phyloP scores from a whole-genome alignment of 2,797 vertebrate species.

The Macropodus opercularis region DNA sequence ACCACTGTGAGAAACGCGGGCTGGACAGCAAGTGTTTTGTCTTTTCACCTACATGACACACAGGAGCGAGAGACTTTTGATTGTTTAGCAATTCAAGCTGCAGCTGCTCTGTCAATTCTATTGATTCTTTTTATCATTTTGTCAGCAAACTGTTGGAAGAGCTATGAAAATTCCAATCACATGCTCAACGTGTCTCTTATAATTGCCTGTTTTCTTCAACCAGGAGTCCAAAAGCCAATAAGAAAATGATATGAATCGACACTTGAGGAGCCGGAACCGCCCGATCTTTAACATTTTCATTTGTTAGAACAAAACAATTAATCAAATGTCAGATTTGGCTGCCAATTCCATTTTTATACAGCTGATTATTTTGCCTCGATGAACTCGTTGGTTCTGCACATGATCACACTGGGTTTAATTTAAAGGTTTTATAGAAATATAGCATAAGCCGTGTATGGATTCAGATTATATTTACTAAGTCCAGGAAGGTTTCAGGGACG shows the following conservation, averaged over 20 bases:
- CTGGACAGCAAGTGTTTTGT: constrained; percentile 10
- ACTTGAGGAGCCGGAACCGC: not conserved
- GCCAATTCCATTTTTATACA: not conserved
- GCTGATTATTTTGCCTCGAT: too few species aligned
- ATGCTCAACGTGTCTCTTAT: not conserved
- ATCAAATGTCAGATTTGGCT: not conserved
- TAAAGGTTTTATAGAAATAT: too few species aligned
- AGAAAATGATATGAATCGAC: not conserved
- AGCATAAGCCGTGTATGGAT: too few species aligned
- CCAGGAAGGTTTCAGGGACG: too few species aligned
- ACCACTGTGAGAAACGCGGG: not conserved
- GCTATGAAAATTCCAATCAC: not conserved
- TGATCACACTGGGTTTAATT: not conserved
- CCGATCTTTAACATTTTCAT: not conserved
- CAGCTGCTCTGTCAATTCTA: constrained; percentile 11
- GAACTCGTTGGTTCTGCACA: not conserved
- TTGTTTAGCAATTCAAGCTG: constrained; percentile 7
- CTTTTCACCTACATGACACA: constrained; percentile 11
- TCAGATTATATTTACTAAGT: too few species aligned
- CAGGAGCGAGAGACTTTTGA: not conserved
- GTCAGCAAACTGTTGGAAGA: not conserved
- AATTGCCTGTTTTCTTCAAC: constrained; percentile 11
- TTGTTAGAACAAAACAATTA: not conserved
- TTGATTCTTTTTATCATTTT: not conserved
- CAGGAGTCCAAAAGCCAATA: not conserved